Evolutionary conservation across 1,140 invertebrate species (phyloP), one percentile per base, ranked within the genome.

Genomic region (Eriosoma lanigerum): DNA sequence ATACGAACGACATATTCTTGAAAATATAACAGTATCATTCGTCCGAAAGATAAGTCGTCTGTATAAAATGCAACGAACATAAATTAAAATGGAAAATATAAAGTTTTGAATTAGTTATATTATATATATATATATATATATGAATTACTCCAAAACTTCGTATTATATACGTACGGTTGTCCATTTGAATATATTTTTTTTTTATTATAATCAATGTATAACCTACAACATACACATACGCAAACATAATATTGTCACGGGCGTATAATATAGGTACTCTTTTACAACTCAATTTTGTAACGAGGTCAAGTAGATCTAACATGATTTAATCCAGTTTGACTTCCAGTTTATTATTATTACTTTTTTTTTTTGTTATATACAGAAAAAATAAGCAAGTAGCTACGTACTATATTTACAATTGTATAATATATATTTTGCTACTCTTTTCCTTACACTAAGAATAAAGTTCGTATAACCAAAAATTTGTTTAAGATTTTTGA

Each of bases 401-500:
- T 4, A 38, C 8, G 32, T n/a, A n/a, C 26, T 72, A 72, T 9
- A 32, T 54, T 12, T 32, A 73, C 70, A 73, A n/a, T 29, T 19
- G 50, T 73, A 38, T 32, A 54, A 73, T 32, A 52, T 29, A 38
- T 54, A 12, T 29, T 54, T 58, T 12, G 3, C 48, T 32, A 50
- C 19, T n/a, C 24, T n/a, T 3, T 54, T 72, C 1, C 24, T 72
- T 21, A 15, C 52, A 15, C 8, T 15, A 72, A 72, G 21, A 72
- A 50, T 72, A 72, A 72, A 72, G 26, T 72, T 72, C 68, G 29
- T 52, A 68, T n/a, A n/a, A n/a, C n/a, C n/a, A n/a, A n/a, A n/a
- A n/a, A n/a, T n/a, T n/a, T n/a, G 44, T 50, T 46, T 17, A 72
- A 52, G 19, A n/a, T 72, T 72, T 50, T 50, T 32, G 4, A 52